These are phyloP conservation scores for Philopedon plagiatum DNA, from an alignment of 2,888 invertebrate species.

Conservation along the genomic window DNA sequence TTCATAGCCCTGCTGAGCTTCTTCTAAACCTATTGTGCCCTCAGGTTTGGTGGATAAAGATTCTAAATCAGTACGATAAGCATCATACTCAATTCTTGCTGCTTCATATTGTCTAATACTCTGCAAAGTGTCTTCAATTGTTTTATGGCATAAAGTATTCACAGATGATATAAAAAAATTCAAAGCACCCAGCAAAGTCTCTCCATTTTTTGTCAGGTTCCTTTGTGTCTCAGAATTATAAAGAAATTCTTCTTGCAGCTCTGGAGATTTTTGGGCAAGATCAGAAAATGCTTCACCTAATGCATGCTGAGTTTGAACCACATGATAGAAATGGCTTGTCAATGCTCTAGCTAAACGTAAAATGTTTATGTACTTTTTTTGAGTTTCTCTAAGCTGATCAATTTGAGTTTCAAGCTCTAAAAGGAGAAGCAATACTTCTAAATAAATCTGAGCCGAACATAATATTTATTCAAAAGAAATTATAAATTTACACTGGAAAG, in stretches of 20 bases:
- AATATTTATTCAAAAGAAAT: too few relatives aligned
- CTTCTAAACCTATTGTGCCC: slow-evolving; percentile 78
- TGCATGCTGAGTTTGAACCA: slow-evolving; percentile 89
- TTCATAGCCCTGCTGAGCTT: slow-evolving; percentile 86
- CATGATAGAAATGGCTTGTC: slow-evolving; percentile 90
- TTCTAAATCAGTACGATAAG: slow-evolving; percentile 95
- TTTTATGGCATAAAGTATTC: slow-evolving; percentile 96
- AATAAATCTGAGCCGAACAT: too few relatives aligned
- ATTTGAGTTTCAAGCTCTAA: slow-evolving; percentile 94
- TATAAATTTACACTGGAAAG: not conserved
- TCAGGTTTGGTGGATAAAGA: slow-evolving; percentile 79
- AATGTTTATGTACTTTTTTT: slow-evolving; percentile 91
- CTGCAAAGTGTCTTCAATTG: slow-evolving; percentile 94
- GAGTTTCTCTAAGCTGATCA: slow-evolving; percentile 92
- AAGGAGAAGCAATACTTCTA: too few relatives aligned
- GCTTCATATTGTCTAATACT: slow-evolving; percentile 85
- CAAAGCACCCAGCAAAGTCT: slow-evolving; percentile 90
- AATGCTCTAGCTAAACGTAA: slow-evolving; percentile 88
- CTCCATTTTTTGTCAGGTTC: slow-evolving; percentile 93
- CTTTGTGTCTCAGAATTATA: slow-evolving; percentile 97
- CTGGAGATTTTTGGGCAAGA: slow-evolving; percentile 95
- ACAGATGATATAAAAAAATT: slow-evolving; percentile 97
- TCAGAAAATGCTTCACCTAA: slow-evolving; percentile 96
- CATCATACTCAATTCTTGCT: slow-evolving; percentile 95
- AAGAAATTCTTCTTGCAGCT: slow-evolving; percentile 93